A percentile compares a stretch with the other conserved stretches of the same genome.
Conservation (phyloP, 2,888 invertebrate species). For the Enchytraeus crypticus region DNA sequence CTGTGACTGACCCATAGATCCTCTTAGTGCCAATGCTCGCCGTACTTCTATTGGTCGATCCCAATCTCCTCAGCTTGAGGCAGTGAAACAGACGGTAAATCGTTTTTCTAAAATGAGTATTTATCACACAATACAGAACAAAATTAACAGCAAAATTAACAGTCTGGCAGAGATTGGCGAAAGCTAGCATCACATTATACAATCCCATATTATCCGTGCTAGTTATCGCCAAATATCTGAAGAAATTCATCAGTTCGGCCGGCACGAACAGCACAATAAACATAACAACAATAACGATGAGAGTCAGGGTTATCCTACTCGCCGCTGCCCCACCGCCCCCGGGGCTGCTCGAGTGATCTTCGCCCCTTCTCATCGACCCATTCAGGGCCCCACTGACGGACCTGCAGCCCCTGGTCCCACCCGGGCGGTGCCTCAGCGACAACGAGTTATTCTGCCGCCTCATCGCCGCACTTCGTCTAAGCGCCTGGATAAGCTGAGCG, state of each 20-base stretch:
- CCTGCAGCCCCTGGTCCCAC: too few species aligned
- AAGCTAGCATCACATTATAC: conserved; percentile 3
- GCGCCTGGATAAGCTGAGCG: conserved; percentile 1
- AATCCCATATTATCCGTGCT: neutral
- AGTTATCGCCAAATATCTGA: neutral
- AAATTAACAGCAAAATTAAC: conserved; percentile 7
- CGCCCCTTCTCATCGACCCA: neutral
- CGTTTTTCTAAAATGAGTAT: conserved; percentile 5
- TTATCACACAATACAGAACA: conserved; percentile 3
- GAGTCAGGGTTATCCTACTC: conserved; percentile 1
- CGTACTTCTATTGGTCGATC: neutral
- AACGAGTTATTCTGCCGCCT: neutral
- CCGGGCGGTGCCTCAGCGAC: neutral
- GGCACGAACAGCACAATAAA: conserved; percentile 7
- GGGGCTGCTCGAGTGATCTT: neutral
- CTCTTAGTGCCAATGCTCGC: neutral
- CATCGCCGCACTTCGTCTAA: neutral
- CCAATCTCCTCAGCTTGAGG: neutral
- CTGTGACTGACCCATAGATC: neutral
- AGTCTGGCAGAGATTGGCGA: conserved; percentile 1
- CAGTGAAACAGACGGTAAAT: neutral
- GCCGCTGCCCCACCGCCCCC: too few species aligned
- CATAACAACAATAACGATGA: conserved; percentile 6
- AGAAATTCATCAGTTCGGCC: conserved; percentile 3
- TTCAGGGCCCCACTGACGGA: neutral